phyloP scores from a whole-genome alignment of 1,140 invertebrate species.

The Physella acuta region DNA sequence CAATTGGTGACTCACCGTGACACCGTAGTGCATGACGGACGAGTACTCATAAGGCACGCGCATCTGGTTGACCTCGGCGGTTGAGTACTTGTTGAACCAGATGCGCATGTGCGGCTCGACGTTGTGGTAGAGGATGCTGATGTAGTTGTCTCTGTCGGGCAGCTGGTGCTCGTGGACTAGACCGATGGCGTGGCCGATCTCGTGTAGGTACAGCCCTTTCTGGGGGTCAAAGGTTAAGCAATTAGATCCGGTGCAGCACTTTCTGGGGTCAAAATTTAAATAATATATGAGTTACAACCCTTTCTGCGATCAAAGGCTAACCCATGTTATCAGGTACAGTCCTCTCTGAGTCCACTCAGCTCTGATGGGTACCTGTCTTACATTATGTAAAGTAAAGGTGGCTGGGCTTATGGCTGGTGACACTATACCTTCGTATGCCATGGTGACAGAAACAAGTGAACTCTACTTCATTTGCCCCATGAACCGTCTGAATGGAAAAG shows the following conservation, averaged over 20 bases:
- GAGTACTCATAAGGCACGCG: conserved; percentile 50
- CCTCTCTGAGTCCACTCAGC: background rate
- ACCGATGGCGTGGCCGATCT: conserved; percentile 60
- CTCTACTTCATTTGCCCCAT: background rate
- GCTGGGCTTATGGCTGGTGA: background rate
- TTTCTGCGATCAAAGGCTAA: too few relatives aligned
- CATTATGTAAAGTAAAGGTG: background rate
- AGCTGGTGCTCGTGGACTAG: conserved; percentile 62
- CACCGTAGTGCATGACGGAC: conserved; percentile 63
- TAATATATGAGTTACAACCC: too few relatives aligned
- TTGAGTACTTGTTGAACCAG: conserved; percentile 55
- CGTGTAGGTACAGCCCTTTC: conserved; percentile 58
- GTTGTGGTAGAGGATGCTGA: conserved; percentile 57
- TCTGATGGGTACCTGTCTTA: background rate
- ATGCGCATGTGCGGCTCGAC: conserved; percentile 49
- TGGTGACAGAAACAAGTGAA: background rate
- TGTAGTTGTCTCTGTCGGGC: conserved; percentile 56
- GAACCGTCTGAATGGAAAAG: too few relatives aligned
- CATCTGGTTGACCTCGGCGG: conserved; percentile 45
- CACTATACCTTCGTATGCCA: background rate
- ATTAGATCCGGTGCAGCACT: too few relatives aligned
- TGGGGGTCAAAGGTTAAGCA: too few relatives aligned
- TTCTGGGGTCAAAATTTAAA: too few relatives aligned
- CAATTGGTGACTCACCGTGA: conserved; percentile 48
- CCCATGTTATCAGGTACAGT: too few relatives aligned